Base-by-base conservation (phyloP, 2,113 vertebrate genomes). In the Rhinolophus ferrumequinum region DNA sequence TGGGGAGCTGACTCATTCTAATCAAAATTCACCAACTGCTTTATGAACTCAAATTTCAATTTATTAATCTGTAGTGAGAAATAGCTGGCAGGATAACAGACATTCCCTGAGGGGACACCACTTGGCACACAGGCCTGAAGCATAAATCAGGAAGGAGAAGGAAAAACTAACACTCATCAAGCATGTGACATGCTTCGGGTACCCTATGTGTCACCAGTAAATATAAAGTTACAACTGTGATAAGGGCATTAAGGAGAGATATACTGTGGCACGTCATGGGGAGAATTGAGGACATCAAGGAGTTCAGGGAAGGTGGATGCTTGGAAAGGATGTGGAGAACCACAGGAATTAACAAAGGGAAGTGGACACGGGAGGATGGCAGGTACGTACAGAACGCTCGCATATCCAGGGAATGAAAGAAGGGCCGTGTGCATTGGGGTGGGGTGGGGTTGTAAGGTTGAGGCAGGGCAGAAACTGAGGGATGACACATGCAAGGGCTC, bases 31-130 rank as follows among this genome's bases (percentile, higher is more conserved):
- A 64, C 76, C n/a, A 70, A 50, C 41, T 90, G 52, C 41, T 95
- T 90, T 73, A 93, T 58, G 69, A 92, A 87, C 44, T 87, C 69
- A 64, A 77, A 83, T 72, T 83, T 94, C 38, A 58, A 33, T 22
- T 47, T 89, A 89, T 80, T 66, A n/a, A 64, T 69, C 50, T 38
- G 58, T 21, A 56, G 22, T 72, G 66, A 60, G 12, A 97, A 77
- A 88, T 5, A 79, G 13, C 50, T 56, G 85, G 52, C 47, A 92
- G 87, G 44, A 60, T 54, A 75, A 83, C 3, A 79, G 52, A 15
- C 58, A 82, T 72, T 79, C 62, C 47, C n/a, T 33, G 10, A 14
- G 58, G 79, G 50, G 38, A 0, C 19, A 79, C 26, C 64, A 50
- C 15, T 35, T 96, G 50, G 19, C 52, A 41, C 12, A 52, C 0